Evolutionary conservation across 2,888 invertebrate genomes (phyloP).

Genomic region (Mythimna vitellina): DNA sequence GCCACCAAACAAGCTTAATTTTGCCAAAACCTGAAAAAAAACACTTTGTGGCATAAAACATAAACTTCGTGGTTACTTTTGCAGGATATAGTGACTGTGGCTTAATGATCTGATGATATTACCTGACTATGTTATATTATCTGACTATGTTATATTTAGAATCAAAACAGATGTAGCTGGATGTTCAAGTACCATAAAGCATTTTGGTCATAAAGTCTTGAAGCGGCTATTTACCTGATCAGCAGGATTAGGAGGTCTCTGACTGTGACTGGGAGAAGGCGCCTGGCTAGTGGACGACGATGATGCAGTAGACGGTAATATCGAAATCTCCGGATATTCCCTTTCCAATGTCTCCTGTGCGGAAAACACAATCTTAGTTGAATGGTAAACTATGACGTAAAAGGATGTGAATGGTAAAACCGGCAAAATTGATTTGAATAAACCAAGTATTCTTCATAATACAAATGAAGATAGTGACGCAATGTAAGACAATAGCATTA

Average conservation of each 20-base stretch:
- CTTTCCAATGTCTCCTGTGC: conserved; percentile 88
- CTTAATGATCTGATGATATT: no score
- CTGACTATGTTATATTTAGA: no score
- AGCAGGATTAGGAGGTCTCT: conserved; percentile 85
- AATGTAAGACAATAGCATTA: conserved; percentile 43
- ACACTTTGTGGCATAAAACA: no score
- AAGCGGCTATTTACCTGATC: conserved; percentile 77
- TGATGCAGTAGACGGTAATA: conserved; percentile 88
- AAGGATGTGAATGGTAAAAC: conserved; percentile 1
- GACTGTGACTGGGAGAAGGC: conserved; percentile 85
- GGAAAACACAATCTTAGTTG: conserved; percentile 61
- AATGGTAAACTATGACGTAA: conserved; percentile 48
- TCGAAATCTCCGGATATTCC: conserved; percentile 89
- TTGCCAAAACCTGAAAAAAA: no score
- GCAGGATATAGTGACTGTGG: no score
- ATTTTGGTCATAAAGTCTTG: background rate
- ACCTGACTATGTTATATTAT: no score
- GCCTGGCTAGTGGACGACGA: conserved; percentile 82
- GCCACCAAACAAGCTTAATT: no score
- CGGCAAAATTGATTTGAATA: conserved; percentile 31
- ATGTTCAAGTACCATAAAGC: background rate
- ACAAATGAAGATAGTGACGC: conserved; percentile 45
- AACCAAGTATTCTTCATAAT: conserved; percentile 15
- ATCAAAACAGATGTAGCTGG: no score
- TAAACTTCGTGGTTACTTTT: no score